These are phyloP conservation scores for Sapayoa aenigma DNA, from an alignment of 2,113 vertebrate genomes.

Conservation along the genomic window DNA sequence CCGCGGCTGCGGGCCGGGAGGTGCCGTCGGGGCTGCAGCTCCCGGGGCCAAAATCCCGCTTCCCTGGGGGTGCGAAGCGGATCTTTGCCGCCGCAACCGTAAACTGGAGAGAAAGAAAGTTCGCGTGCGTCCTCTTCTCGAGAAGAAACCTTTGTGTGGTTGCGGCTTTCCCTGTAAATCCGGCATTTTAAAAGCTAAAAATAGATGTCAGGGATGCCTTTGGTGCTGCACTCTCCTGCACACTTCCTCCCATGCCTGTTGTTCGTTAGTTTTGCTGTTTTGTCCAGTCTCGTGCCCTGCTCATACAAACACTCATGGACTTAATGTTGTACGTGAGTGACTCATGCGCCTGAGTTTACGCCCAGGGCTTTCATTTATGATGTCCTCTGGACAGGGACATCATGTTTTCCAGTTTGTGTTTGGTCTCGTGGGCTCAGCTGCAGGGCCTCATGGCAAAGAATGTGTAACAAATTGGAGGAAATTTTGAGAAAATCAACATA, in stretches of 20 bases:
- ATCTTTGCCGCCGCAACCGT: background rate
- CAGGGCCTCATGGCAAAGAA: background rate
- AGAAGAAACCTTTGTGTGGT: background rate
- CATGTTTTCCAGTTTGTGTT: background rate
- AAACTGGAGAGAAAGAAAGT: background rate
- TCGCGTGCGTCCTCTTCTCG: background rate
- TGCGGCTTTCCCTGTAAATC: background rate
- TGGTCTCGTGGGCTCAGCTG: background rate
- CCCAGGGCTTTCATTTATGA: accelerated
- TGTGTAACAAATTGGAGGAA: background rate
- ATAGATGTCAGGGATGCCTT: background rate
- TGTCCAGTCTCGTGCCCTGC: background rate
- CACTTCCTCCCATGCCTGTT: accelerated
- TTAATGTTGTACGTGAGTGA: background rate
- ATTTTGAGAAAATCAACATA: background rate
- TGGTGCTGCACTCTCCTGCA: background rate
- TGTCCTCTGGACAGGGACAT: background rate
- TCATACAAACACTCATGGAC: accelerated
- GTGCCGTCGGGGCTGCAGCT: background rate
- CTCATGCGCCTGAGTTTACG: background rate
- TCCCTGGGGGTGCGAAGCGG: background rate
- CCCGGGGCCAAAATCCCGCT: background rate
- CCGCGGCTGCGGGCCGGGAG: background rate
- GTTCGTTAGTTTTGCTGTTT: background rate
- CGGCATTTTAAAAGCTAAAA: background rate